Base-by-base conservation (phyloP, 2,113 vertebrate genomes). In the Promerops cafer region DNA sequence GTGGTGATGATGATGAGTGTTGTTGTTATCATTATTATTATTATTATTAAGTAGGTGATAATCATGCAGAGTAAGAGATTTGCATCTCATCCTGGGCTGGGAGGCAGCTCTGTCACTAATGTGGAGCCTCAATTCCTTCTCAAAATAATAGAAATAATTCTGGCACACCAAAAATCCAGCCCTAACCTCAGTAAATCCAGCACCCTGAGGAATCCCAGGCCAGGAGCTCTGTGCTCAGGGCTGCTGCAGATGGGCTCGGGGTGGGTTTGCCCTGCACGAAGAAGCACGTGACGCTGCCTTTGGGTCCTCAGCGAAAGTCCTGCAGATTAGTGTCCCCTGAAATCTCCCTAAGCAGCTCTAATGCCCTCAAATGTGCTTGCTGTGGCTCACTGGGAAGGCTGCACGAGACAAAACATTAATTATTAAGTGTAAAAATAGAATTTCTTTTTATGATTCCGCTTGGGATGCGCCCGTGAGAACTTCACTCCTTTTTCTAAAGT, bases 321-420 rank as follows among this genome's bases (percentile, higher is more conserved):
- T 49, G 78, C 13, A n/a, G 95, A 95, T 97, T 92, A 95, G 74
- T 45, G 92, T 92, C 78, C 70, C 75, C 96, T 87, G 70, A 94
- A 96, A 96, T 85, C 90, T 45, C 50, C 4, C 74, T 94, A 94
- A 97, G 93, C 94, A 72, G 96, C 89, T 94, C 96, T 63, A 63
- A 63, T 49, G 86, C 63, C 66, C 63, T 89, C 74, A 94, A 84
- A 96, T 8, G 50, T 52, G 50, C 81, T 76, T 39, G 60, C 40
- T 90, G 89, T 65, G 82, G 89, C 94, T 96, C 89, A 7, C 78
- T 82, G 6, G 13, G 89, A 83, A 81, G 91, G 59, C 75, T 88
- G 63, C 91, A 87, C 15, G 28, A 95, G 87, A 89, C 74, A 75
- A 78, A 96, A 91, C 50, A 27, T 93, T 91, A 83, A 95, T 91